Percentiles rank a stretch among this genome's conserved stretches.
Conservation (phyloP, 64 coral and sea anemone genomes). For the Stichodactyla helianthus region DNA sequence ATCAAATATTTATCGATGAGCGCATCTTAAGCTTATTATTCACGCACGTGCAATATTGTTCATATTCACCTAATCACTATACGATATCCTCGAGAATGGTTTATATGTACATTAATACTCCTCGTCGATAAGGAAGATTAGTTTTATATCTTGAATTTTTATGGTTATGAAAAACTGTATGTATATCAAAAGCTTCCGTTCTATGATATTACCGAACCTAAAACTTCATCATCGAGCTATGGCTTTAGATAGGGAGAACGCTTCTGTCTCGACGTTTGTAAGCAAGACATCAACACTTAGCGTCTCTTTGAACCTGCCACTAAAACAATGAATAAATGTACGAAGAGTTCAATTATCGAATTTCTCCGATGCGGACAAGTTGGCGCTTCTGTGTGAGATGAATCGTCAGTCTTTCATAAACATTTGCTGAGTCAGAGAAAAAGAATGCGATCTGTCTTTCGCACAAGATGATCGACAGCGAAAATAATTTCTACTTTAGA, state of each 20-base stretch:
- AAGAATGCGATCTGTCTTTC: background rate
- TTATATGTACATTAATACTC: background rate
- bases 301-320: background rate
- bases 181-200: slow-evolving; percentile 7
- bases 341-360: background rate
- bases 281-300: background rate
- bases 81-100: background rate
- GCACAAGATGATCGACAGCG: background rate
- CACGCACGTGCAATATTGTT: background rate
- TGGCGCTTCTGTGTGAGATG: background rate
- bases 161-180: background rate
- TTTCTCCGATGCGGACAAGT: background rate
- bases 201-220: background rate
- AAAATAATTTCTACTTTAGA: background rate
- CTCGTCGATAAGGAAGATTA: background rate
- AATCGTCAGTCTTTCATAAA: background rate
- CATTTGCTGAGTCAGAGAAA: slow-evolving; percentile 5
- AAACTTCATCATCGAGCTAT: background rate
- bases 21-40: background rate
- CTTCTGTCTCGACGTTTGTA: background rate
- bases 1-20: background rate
- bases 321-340: background rate
- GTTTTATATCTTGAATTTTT: background rate
- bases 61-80: background rate
- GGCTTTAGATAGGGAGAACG: background rate